Conservation (phyloP, 2,888 invertebrate genomes). For the Heteromyza rotundicornis region DNA sequence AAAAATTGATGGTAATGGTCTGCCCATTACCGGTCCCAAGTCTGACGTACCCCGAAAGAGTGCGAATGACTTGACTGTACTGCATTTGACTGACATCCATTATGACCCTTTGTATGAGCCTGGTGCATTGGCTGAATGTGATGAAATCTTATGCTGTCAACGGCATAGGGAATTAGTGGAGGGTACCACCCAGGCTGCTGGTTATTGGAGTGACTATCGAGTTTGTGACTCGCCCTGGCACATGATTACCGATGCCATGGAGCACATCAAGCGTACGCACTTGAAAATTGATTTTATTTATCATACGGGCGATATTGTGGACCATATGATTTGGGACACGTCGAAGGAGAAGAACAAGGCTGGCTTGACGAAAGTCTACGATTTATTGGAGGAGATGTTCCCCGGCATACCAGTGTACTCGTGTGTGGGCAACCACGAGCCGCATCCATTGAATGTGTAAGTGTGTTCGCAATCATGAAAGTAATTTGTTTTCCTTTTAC, state of each 20-base stretch:
- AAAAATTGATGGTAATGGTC: slow-evolving; percentile 32
- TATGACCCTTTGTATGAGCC: slow-evolving; percentile 76
- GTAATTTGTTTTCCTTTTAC: no score
- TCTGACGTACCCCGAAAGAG: slow-evolving; percentile 38
- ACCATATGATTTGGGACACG: slow-evolving; percentile 90
- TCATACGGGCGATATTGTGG: slow-evolving; percentile 86
- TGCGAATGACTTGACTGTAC: slow-evolving; percentile 42
- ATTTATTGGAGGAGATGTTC: slow-evolving; percentile 67
- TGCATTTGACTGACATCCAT: slow-evolving; percentile 70
- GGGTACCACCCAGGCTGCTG: slow-evolving; percentile 65
- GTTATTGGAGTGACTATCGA: slow-evolving; percentile 82
- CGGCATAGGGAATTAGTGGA: slow-evolving; percentile 34
- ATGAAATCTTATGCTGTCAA: slow-evolving; percentile 80
- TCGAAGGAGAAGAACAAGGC: slow-evolving; percentile 69
- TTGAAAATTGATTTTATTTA: slow-evolving; percentile 73
- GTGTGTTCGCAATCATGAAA: slow-evolving; percentile 84
- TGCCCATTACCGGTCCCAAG: slow-evolving; percentile 42
- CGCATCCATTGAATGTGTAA: slow-evolving; percentile 84
- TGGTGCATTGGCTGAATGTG: slow-evolving; percentile 73
- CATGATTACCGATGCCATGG: slow-evolving; percentile 71
- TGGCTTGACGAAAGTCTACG: slow-evolving; percentile 66
- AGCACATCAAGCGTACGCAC: slow-evolving; percentile 67
- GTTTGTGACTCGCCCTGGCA: slow-evolving; percentile 79
- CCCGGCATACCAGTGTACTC: slow-evolving; percentile 71
- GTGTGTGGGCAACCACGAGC: slow-evolving; percentile 83